phyloP scores from a whole-genome alignment of 2,113 vertebrate species.

The Xerus inauris region DNA sequence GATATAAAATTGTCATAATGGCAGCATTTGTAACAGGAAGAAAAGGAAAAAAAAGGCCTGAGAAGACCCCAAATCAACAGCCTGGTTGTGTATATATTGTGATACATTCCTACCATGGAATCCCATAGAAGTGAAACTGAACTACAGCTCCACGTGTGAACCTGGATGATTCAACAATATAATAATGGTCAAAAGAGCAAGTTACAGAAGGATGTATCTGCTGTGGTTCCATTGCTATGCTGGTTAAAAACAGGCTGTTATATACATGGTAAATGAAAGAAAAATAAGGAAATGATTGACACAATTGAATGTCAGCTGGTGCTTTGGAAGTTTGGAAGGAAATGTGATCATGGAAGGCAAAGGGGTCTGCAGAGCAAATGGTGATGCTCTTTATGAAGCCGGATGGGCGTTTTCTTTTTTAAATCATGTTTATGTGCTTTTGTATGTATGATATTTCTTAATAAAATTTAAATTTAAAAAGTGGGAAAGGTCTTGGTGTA shows the following conservation, averaged over 20 bases:
- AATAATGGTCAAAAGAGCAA: constrained; percentile 15
- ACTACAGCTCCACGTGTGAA: not conserved
- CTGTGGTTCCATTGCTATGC: not conserved
- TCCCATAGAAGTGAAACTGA: constrained; percentile 13
- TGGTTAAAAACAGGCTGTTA: constrained; percentile 36
- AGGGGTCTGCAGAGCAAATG: constrained; percentile 26
- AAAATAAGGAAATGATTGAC: not conserved
- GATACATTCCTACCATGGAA: not conserved
- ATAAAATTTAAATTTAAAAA: constrained; percentile 71
- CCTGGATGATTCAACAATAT: not conserved
- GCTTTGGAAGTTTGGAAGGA: not conserved
- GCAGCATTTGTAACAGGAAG: constrained; percentile 46
- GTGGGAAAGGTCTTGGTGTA: constrained; percentile 70
- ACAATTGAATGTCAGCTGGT: not conserved
- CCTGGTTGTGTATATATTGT: constrained; percentile 30
- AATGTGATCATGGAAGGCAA: not conserved
- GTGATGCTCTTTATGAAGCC: not conserved
- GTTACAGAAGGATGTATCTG: constrained; percentile 9
- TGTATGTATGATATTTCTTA: constrained; percentile 73
- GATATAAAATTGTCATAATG: constrained; percentile 17
- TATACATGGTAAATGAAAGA: not conserved
- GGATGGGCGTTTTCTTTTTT: constrained; percentile 33
- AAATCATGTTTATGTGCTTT: constrained; percentile 66
- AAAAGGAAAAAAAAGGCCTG: constrained; percentile 33
- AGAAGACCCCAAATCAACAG: not conserved